These are phyloP conservation scores for Osmerus eperlanus DNA, from an alignment of 2,113 vertebrate genomes.

Conservation along the genomic window DNA sequence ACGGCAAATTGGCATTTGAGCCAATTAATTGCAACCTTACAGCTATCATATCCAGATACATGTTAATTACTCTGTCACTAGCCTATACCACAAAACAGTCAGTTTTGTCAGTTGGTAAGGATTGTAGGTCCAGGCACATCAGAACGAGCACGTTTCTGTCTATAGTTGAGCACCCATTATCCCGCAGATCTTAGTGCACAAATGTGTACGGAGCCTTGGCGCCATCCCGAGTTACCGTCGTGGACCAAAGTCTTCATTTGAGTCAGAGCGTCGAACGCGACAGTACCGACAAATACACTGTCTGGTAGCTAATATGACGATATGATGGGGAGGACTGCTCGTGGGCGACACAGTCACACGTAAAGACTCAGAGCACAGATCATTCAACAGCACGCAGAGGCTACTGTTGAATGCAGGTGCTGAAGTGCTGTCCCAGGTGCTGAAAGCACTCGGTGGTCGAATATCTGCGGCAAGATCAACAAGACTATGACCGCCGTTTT, in stretches of 20 bases:
- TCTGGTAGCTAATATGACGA: background rate
- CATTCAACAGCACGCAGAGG: background rate
- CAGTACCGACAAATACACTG: background rate
- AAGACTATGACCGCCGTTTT: constrained; percentile 8
- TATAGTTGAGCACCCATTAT: constrained; percentile 44
- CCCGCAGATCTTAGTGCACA: constrained; percentile 13
- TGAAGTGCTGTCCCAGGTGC: constrained; percentile 27
- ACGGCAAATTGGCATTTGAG: no score
- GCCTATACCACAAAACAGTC: background rate
- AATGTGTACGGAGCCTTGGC: constrained; percentile 11
- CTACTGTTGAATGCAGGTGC: constrained; percentile 27
- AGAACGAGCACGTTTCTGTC: constrained; percentile 53
- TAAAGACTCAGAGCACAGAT: background rate
- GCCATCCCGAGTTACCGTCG: background rate
- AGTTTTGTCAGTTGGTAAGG: constrained; percentile 16
- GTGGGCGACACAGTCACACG: background rate
- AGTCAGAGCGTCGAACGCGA: background rate
- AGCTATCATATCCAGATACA: no score
- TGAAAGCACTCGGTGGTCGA: constrained; percentile 10
- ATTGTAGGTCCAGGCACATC: constrained; percentile 20
- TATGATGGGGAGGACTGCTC: background rate
- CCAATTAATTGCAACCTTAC: no score
- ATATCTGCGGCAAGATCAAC: constrained; percentile 15
- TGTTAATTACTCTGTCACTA: background rate
- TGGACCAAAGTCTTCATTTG: background rate